A percentile compares a stretch with the other conserved stretches of the same genome.
These are phyloP conservation scores for Torymus aiolomorphi DNA, from an alignment of 2,888 invertebrate species.

Conservation along the genomic window DNA sequence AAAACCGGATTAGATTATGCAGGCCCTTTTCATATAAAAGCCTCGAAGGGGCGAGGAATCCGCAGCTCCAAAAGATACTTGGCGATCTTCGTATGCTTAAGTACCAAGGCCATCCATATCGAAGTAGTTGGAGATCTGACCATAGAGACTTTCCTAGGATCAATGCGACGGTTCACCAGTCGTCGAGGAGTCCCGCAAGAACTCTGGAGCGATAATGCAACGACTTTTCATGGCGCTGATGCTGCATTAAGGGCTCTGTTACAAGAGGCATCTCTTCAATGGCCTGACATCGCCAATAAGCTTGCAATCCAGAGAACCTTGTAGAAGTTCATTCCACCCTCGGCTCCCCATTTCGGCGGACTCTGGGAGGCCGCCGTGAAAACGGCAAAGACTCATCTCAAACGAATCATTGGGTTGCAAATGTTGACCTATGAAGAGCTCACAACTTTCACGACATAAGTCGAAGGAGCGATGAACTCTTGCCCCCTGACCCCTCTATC, in stretches of 20 bases:
- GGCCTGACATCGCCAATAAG: background rate
- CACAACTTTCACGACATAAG: background rate
- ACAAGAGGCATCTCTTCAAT: background rate
- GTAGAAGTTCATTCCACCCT: background rate
- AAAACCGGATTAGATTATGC: background rate
- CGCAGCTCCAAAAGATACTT: background rate
- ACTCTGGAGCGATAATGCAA: background rate
- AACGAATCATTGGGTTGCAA: background rate
- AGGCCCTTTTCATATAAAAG: background rate
- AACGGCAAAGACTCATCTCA: background rate
- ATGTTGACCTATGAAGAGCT: background rate
- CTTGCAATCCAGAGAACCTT: background rate
- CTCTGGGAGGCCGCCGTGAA: no score
- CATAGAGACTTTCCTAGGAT: background rate
- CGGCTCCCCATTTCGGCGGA: background rate
- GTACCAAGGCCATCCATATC: background rate
- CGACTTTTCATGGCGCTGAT: background rate
- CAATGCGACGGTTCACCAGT: no score
- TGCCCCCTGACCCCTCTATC: background rate
- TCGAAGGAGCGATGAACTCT: background rate
- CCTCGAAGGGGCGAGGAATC: background rate
- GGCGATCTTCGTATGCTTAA: background rate
- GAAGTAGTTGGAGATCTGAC: background rate
- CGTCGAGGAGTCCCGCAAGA: no score
- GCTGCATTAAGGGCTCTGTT: background rate